Base-by-base conservation (phyloP, 2,113 vertebrate species). In the Scytalopus superciliaris region DNA sequence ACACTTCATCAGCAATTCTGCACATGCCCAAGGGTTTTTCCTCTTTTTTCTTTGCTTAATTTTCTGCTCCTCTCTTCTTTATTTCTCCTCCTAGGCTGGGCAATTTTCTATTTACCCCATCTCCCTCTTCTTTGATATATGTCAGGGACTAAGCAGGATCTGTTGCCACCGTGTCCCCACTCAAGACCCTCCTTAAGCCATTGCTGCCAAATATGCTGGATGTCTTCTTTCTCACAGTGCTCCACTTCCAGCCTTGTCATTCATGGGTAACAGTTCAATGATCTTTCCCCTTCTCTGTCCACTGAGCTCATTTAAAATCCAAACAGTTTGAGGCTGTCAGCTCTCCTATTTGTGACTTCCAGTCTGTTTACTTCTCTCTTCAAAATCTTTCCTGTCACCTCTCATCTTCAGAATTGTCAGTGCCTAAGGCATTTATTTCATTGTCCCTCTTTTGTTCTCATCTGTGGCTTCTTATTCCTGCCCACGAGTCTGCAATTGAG, bases 241-340 rank as follows among this genome's bases (percentile, higher is more conserved):
- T 94, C 77, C 42, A 21, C 63, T 96, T 94, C 92, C 87, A 35
- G 92, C 92, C 95, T 96, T 98, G 97, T 97, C 97, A 97, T 89
- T 97, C 94, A 86, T 56, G 93, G 94, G 97, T 96, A 97, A 96
- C 96, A 97, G 97, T 98, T 97, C 97, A 98, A 66, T 87, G 97
- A 97, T 97, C 97, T 98, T 96, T 97, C 92, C 85, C 97, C 96
- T 97, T 94, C 91, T 97, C 94, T 95, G 96, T 93, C 95, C 96
- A 94, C 95, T 92, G 96, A 97, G 87, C 97, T 97, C 94, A 94
- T 97, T 97, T 97, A 97, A 95, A 98, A 95, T 94, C 96, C 91
- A 94, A 97, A 94, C 87, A 90, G 87, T 97, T 97, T 96, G 95
- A 97, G 89, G 63, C 94, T 97, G 97, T 97, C 97, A 97, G 85